These are phyloP conservation scores for Hyaena hyaena DNA, from an alignment of 2,113 vertebrate species.

Conservation along the genomic window DNA sequence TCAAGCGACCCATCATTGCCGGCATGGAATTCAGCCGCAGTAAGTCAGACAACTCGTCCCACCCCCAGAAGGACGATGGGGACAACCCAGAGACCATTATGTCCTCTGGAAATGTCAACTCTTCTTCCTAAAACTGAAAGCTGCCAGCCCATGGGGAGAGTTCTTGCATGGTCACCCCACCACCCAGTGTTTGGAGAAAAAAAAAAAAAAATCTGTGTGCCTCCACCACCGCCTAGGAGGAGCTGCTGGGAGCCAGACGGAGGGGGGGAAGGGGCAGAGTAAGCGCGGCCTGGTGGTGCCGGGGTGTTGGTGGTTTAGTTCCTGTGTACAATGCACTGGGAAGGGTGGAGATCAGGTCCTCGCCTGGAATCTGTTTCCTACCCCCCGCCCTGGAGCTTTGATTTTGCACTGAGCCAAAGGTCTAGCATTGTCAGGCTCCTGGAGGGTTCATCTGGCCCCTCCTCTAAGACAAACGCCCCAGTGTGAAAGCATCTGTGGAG, in stretches of 20 bases:
- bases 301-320: conserved; percentile 74
- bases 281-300: not conserved
- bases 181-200: not conserved
- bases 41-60: conserved; percentile 97
- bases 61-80: conserved; percentile 95
- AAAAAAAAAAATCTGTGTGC: not conserved
- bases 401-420: conserved; percentile 86
- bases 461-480: conserved; percentile 76
- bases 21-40: conserved; percentile 96
- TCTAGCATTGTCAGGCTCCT: conserved; percentile 84
- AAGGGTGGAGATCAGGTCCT: conserved; percentile 83
- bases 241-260: conserved; percentile 7
- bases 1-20: conserved; percentile 92
- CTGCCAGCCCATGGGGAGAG: not conserved
- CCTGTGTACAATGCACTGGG: conserved; percentile 81
- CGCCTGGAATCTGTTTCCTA: conserved; percentile 77
- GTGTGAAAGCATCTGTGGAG: conserved; percentile 46
- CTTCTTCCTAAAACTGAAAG: conserved; percentile 90
- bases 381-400: conserved; percentile 80
- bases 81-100: conserved; percentile 92
- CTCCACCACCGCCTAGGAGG: not conserved
- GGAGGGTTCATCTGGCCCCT: conserved; percentile 78
- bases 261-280: not conserved
- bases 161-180: conserved; percentile 54
- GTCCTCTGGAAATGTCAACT: conserved; percentile 94